Percentiles rank a stretch among this genome's conserved stretches.
Evolutionary conservation across 2,888 invertebrate genomes (phyloP).

Genomic region (Agonum fuliginosum): DNA sequence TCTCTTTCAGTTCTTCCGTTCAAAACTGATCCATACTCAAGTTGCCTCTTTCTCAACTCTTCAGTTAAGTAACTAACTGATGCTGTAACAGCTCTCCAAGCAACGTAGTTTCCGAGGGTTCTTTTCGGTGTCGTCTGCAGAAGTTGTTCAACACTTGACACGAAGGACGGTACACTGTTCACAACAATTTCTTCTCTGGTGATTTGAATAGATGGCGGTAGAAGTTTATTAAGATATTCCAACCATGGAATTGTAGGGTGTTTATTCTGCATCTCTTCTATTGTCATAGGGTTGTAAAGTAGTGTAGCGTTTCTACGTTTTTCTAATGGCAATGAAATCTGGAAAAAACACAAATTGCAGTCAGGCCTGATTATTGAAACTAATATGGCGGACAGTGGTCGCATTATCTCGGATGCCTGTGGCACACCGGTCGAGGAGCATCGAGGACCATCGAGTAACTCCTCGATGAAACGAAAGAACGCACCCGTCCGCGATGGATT

Average conservation of each 20-base stretch:
- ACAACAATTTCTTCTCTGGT: conserved; percentile 85
- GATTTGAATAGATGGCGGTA: conserved; percentile 80
- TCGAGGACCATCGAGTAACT: no score
- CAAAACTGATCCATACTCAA: conserved; percentile 86
- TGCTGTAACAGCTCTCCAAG: conserved; percentile 92
- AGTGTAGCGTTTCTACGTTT: conserved; percentile 92
- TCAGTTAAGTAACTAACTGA: conserved; percentile 89
- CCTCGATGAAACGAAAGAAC: no score
- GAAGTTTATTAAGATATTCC: conserved; percentile 87
- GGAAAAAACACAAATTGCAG: conserved; percentile 63
- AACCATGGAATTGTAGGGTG: conserved; percentile 88
- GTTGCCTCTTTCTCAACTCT: conserved; percentile 84
- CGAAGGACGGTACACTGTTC: conserved; percentile 89
- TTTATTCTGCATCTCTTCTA: conserved; percentile 83
- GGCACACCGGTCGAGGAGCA: no score
- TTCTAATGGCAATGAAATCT: conserved; percentile 92
- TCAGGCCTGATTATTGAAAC: no score
- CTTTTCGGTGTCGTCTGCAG: conserved; percentile 77
- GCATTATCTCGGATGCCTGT: no score
- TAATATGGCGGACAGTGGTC: no score
- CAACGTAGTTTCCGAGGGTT: conserved; percentile 90
- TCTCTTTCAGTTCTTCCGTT: conserved; percentile 90
- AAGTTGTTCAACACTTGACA: conserved; percentile 81
- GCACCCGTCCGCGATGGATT: no score
- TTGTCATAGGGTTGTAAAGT: conserved; percentile 93